phyloP scores from a whole-genome alignment of 2,113 vertebrate species.

The Petrocephalus zakoni region DNA sequence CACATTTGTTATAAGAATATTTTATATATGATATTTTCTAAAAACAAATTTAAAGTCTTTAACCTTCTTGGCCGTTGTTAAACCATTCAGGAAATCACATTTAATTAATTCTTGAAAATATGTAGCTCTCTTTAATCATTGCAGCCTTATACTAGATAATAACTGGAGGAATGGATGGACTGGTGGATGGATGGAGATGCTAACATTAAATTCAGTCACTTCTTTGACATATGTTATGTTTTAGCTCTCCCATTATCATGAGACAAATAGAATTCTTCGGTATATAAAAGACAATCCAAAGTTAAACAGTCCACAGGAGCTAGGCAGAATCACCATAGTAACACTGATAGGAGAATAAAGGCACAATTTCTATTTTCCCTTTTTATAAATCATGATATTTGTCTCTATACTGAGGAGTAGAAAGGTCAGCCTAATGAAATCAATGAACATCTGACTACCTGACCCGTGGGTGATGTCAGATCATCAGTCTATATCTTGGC shows the following conservation, averaged over 20 bases:
- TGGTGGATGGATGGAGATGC: background rate
- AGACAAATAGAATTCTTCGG: background rate
- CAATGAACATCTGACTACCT: constrained; percentile 22
- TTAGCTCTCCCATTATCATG: background rate
- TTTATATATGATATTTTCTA: background rate
- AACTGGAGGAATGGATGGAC: background rate
- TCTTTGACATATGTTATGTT: background rate
- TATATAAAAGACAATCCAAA: background rate
- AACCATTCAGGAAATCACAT: background rate
- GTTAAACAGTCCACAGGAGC: constrained; percentile 35
- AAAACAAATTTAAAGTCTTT: background rate
- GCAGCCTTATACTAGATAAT: background rate
- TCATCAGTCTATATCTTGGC: constrained; percentile 2
- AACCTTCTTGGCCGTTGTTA: background rate
- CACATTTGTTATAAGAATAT: background rate
- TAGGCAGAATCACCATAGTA: background rate
- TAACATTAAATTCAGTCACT: background rate
- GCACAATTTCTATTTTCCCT: background rate
- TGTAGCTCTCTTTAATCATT: background rate
- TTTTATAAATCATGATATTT: constrained; percentile 6
- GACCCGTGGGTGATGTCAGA: constrained; percentile 16
- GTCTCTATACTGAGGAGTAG: constrained; percentile 2
- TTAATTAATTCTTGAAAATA: too few species aligned
- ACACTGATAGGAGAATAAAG: background rate
- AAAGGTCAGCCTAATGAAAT: constrained; percentile 22